phyloP scores from a whole-genome alignment of 2,888 invertebrate species.

The Eulithis prunata region DNA sequence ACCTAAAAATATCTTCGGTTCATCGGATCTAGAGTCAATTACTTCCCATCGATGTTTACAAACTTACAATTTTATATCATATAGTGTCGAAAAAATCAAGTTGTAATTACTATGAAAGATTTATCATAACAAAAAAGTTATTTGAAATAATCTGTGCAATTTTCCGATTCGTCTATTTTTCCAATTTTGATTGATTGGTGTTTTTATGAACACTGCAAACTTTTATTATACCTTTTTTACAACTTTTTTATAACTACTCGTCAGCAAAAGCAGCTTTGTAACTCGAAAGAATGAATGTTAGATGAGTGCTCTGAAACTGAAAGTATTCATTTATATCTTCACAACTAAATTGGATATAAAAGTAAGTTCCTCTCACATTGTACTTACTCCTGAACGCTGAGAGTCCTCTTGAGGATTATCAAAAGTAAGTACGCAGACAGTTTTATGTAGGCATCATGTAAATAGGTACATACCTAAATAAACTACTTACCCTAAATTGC shows the following conservation, averaged over 20 bases:
- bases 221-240: neutral
- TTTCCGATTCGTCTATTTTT: neutral
- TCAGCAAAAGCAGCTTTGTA: neutral
- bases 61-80: too few species aligned
- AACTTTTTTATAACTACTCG: neutral
- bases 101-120: too few species aligned
- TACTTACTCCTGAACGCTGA: neutral
- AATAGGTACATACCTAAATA: too few species aligned
- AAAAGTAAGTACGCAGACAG: too few species aligned
- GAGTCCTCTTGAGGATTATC: too few species aligned
- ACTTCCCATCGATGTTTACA: too few species aligned
- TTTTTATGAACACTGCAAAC: neutral
- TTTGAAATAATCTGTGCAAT: neutral
- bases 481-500: too few species aligned
- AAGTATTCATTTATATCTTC: neutral
- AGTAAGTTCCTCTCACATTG: neutral
- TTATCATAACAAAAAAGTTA: neutral
- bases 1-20: too few species aligned
- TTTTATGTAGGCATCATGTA: too few species aligned
- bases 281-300: neutral
- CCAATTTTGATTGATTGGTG: neutral
- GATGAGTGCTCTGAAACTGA: neutral
- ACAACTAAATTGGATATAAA: neutral
- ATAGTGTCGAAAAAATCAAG: too few species aligned
- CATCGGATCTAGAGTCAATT: too few species aligned